Percentiles rank a stretch among this genome's conserved stretches.
Conservation (phyloP, 2,888 invertebrate species). For the Plagiodera versicolora region DNA sequence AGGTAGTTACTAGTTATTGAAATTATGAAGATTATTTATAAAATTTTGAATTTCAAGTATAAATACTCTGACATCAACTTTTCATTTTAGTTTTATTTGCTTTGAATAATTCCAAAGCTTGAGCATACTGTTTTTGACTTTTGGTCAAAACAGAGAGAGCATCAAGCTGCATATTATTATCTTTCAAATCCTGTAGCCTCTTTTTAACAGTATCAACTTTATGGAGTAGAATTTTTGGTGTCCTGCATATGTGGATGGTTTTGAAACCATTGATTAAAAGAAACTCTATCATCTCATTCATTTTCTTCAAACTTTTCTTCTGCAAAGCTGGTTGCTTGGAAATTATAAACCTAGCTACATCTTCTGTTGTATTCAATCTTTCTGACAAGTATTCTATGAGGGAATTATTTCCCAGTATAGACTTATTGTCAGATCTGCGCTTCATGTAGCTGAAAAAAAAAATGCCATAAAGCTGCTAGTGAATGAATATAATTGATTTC, state of each 20-base stretch:
- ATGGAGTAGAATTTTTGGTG: slow-evolving; percentile 55
- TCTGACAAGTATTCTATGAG: slow-evolving; percentile 52
- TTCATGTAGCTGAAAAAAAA: slow-evolving; percentile 49
- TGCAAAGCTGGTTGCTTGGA: slow-evolving; percentile 51
- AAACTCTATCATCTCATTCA: slow-evolving; percentile 54
- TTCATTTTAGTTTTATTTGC: slow-evolving; percentile 37
- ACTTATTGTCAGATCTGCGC: slow-evolving; percentile 48
- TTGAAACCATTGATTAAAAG: slow-evolving; percentile 52
- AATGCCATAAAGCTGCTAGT: too few species aligned
- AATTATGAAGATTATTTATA: neutral
- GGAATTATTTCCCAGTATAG: slow-evolving; percentile 50
- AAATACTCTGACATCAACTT: slow-evolving; percentile 15
- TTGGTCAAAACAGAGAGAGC: slow-evolving; percentile 49
- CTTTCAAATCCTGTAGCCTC: slow-evolving; percentile 48
- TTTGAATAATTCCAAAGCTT: slow-evolving; percentile 45
- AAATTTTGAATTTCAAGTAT: neutral
- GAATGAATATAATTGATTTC: too few species aligned
- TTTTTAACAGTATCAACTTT: slow-evolving; percentile 52
- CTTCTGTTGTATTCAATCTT: slow-evolving; percentile 48
- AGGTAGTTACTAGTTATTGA: neutral
- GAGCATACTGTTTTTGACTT: slow-evolving; percentile 49
- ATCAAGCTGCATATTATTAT: slow-evolving; percentile 42
- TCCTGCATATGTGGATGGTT: slow-evolving; percentile 49
- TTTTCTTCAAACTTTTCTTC: slow-evolving; percentile 52
- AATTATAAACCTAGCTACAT: slow-evolving; percentile 46